phyloP scores from a whole-genome alignment of 2,113 vertebrate genomes.

The Sorex araneus region DNA sequence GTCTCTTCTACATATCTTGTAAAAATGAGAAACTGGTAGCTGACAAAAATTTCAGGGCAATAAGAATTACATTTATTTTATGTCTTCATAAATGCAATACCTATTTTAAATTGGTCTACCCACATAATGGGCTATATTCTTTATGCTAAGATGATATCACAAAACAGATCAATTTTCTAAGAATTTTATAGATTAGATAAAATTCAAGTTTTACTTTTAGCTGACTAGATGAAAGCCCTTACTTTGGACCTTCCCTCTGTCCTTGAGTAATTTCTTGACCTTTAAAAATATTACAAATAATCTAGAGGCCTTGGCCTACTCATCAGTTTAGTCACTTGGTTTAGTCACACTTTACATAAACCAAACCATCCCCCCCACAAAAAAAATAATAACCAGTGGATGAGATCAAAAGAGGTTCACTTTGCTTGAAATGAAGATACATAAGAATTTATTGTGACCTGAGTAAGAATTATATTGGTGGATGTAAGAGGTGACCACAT shows the following conservation, averaged over 20 bases:
- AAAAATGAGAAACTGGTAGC: slow-evolving; percentile 71
- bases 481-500: background rate
- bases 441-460: background rate
- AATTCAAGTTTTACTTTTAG: background rate
- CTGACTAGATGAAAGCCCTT: slow-evolving; percentile 39
- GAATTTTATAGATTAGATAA: background rate
- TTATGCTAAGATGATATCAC: slow-evolving; percentile 49
- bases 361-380: background rate
- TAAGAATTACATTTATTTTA: slow-evolving; percentile 74
- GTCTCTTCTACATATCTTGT: slow-evolving; percentile 63
- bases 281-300: slow-evolving; percentile 40
- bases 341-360: background rate
- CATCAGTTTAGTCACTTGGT: background rate
- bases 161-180: slow-evolving; percentile 38
- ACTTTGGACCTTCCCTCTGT: slow-evolving; percentile 5
- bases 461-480: background rate
- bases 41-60: slow-evolving; percentile 76
- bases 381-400: background rate
- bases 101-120: slow-evolving; percentile 70
- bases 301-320: background rate
- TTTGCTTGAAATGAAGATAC: background rate
- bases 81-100: slow-evolving; percentile 61
- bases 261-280: slow-evolving; percentile 4
- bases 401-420: background rate
- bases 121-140: slow-evolving; percentile 61